These are phyloP conservation scores for Philantomba maxwellii DNA, from an alignment of 2,113 vertebrate genomes.

Conservation along the genomic window DNA sequence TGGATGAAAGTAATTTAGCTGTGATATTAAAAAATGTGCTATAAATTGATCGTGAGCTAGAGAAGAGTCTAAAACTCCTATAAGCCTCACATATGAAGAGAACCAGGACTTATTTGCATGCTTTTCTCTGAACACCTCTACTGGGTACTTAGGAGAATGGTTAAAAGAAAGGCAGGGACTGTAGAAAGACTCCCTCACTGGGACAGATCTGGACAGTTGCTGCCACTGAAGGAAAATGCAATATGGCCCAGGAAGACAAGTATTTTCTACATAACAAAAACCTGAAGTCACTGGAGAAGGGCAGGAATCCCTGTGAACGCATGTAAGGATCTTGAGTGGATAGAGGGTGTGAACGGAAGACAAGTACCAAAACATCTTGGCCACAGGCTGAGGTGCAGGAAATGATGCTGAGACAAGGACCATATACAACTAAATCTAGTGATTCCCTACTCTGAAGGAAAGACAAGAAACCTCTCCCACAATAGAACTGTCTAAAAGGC, in stretches of 20 bases:
- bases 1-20: not conserved
- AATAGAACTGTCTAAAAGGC: not conserved
- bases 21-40: not conserved
- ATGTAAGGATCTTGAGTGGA: not conserved
- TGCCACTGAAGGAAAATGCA: not conserved
- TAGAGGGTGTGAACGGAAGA: not conserved
- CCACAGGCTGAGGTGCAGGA: not conserved
- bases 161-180: too few relatives aligned
- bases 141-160: not conserved
- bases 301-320: not conserved
- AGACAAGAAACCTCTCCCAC: not conserved
- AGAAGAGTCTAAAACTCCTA: accelerated
- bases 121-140: not conserved
- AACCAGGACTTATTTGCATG: not conserved
- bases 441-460: not conserved
- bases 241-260: too few relatives aligned
- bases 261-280: not conserved
- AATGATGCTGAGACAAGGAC: not conserved
- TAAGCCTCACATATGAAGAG: not conserved
- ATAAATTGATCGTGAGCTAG: accelerated
- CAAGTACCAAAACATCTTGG: not conserved
- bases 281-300: not conserved
- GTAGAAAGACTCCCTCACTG: too few relatives aligned
- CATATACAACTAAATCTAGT: not conserved
- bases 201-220: not conserved